Conservation (phyloP, 1,140 invertebrate genomes). For the Megalonaias nervosa region DNA sequence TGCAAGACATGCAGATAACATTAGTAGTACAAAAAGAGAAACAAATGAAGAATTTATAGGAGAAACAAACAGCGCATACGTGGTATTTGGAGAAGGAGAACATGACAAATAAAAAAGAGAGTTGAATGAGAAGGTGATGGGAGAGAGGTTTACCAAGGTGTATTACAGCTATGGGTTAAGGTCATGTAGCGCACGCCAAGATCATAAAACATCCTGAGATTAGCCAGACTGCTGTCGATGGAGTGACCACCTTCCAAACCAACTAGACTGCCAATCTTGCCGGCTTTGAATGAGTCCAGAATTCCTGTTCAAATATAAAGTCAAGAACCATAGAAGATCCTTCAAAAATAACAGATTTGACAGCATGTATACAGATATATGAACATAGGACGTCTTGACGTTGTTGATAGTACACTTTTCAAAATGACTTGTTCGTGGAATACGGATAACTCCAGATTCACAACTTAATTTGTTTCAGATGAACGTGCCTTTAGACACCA, state of each 20-base stretch:
- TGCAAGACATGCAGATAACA: too few species aligned
- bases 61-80: too few species aligned
- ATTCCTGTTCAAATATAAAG: conserved; percentile 77
- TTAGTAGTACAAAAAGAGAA: too few species aligned
- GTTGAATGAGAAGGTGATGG: too few species aligned
- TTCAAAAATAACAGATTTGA: neutral
- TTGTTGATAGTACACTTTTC: neutral
- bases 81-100: too few species aligned
- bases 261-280: conserved; percentile 85
- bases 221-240: conserved; percentile 82
- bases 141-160: conserved; percentile 79
- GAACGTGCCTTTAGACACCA: too few species aligned
- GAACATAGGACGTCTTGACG: neutral
- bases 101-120: too few species aligned
- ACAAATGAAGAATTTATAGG: too few species aligned
- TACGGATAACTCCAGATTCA: neutral
- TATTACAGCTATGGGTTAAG: conserved; percentile 85
- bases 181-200: conserved; percentile 86
- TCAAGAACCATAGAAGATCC: neutral
- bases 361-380: neutral
- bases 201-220: conserved; percentile 82
- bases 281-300: conserved; percentile 81
- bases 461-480: too few species aligned
- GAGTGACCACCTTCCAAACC: conserved; percentile 89
- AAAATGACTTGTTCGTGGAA: neutral